phyloP scores from a whole-genome alignment of 2,113 vertebrate species.

The Pomatostomus ruficeps region DNA sequence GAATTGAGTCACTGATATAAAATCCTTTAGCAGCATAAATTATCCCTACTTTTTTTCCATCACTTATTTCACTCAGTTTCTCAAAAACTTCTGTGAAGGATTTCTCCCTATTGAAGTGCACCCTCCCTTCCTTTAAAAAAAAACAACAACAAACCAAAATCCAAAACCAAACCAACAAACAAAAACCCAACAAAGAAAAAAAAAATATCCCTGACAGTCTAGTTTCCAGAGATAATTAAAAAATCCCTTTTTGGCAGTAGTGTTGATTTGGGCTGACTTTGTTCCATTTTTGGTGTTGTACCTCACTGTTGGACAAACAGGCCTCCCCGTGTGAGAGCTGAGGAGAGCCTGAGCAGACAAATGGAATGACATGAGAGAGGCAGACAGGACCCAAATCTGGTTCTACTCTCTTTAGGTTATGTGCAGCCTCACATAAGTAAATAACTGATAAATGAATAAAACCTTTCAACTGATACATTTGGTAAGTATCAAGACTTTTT shows the following conservation, averaged over 20 bases:
- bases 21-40: background rate
- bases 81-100: background rate
- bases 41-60: background rate
- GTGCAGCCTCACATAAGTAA: background rate
- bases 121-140: background rate
- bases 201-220: background rate
- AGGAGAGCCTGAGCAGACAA: background rate
- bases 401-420: background rate
- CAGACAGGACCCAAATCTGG: background rate
- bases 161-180: background rate
- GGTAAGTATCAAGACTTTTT: background rate
- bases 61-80: background rate
- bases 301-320: background rate
- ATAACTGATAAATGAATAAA: constrained; percentile 17
- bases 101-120: background rate
- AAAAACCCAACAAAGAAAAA: background rate
- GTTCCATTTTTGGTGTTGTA: background rate
- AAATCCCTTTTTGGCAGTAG: background rate
- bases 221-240: background rate
- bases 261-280: background rate
- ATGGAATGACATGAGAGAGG: background rate
- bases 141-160: background rate
- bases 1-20: background rate
- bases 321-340: background rate
- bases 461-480: background rate